Evolutionary conservation across 2,797 vertebrate genomes (phyloP).

Genomic region (Eremophila alpestris): DNA sequence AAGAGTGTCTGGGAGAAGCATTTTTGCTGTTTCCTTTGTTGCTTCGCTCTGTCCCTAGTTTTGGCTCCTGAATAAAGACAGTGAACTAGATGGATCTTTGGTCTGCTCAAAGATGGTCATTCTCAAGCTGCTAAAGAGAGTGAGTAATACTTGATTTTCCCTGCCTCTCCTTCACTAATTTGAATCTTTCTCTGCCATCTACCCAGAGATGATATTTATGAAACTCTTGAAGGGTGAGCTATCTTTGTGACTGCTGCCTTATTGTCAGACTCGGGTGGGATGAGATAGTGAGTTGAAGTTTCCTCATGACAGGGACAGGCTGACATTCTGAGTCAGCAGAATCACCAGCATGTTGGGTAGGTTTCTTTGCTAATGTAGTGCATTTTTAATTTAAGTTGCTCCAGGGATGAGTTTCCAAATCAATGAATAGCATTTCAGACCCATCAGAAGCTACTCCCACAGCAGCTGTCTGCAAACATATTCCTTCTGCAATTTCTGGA

Average conservation of each 20-base stretch:
- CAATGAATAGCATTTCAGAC: not conserved
- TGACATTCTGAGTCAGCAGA: not conserved
- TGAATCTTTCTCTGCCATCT: not conserved
- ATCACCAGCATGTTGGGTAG: not conserved
- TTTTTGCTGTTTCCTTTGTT: not conserved
- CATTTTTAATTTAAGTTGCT: not conserved
- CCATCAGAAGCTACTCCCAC: not conserved
- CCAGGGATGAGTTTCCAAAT: not conserved
- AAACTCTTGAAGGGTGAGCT: not conserved
- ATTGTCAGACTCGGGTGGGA: not conserved
- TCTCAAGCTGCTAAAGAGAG: not conserved
- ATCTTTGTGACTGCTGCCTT: not conserved
- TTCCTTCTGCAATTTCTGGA: not conserved
- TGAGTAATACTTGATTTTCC: not conserved
- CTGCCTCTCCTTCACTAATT: not conserved
- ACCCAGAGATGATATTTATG: not conserved
- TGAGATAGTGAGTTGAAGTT: not conserved
- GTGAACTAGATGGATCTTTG: not conserved
- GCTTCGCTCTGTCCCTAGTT: not conserved
- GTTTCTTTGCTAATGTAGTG: not conserved
- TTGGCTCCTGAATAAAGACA: not conserved
- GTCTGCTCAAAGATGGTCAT: not conserved
- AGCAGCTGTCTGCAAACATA: not conserved
- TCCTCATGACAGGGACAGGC: not conserved
- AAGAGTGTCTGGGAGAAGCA: not conserved